A percentile compares a stretch with the other conserved stretches of the same genome.
Evolutionary conservation across 2,797 vertebrate species (phyloP).

Genomic region (Parotocinclus haroldoi): DNA sequence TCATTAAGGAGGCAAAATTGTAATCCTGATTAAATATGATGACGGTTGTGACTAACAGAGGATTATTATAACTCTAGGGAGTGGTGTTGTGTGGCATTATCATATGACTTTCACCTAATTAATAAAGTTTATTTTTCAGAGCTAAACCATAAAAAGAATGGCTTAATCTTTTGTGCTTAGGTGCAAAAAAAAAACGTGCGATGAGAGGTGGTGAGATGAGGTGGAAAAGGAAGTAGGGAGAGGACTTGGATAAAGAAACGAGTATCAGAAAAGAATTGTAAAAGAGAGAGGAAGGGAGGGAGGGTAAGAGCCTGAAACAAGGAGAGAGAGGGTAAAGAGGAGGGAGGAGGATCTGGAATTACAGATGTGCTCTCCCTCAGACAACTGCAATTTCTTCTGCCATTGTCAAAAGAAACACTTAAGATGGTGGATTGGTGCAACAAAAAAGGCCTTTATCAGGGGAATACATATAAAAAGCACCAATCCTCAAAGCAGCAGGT

Average conservation of each 20-base stretch:
- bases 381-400: slow-evolving; percentile 64
- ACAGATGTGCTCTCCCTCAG: slow-evolving; percentile 65
- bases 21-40: no score
- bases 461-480: neutral
- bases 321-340: slow-evolving; percentile 45
- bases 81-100: no score
- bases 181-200: neutral
- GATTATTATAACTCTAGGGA: no score
- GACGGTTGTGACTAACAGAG: no score
- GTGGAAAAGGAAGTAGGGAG: slow-evolving; percentile 40
- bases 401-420: slow-evolving; percentile 43
- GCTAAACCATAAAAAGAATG: neutral
- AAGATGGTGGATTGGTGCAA: no score
- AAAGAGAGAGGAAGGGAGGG: neutral
- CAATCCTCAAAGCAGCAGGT: no score
- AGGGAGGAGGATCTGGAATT: slow-evolving; percentile 23
- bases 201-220: slow-evolving; percentile 40
- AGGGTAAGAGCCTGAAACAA: slow-evolving; percentile 2
- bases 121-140: neutral
- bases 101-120: no score
- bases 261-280: neutral
- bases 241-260: neutral
- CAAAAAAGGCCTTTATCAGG: no score
- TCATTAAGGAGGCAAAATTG: no score
- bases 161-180: slow-evolving; percentile 2